phyloP scores from a whole-genome alignment of 2,888 invertebrate genomes.

The Hirudinaria manillensis region DNA sequence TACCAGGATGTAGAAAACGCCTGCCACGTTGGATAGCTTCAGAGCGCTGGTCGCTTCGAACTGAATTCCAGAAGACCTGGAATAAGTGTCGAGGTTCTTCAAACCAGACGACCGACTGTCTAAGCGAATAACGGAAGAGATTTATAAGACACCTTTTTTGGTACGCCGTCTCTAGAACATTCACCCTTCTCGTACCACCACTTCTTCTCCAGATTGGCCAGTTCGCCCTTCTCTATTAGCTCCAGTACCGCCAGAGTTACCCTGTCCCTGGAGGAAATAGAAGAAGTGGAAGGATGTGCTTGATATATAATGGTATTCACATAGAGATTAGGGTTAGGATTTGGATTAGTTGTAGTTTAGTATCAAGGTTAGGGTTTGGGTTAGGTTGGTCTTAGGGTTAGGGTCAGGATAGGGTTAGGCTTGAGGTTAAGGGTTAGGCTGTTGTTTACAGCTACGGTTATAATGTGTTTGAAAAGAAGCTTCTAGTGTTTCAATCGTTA shows the following conservation, averaged over 20 bases:
- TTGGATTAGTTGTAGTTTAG: too few relatives aligned
- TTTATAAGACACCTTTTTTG: slow-evolving; percentile 29
- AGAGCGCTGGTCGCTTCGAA: slow-evolving; percentile 59
- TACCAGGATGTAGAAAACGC: slow-evolving; percentile 95
- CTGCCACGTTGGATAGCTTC: slow-evolving; percentile 94
- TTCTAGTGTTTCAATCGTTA: too few relatives aligned
- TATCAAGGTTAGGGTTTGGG: too few relatives aligned
- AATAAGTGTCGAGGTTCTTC: not conserved
- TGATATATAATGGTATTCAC: too few relatives aligned
- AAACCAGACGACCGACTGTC: too few relatives aligned
- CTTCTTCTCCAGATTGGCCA: slow-evolving; percentile 81
- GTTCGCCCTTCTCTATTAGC: slow-evolving; percentile 81
- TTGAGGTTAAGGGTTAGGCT: too few relatives aligned
- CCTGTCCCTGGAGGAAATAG: slow-evolving; percentile 66
- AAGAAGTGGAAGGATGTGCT: not conserved
- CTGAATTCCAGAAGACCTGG: slow-evolving; percentile 16
- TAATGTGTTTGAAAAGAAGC: too few relatives aligned
- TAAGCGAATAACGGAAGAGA: not conserved
- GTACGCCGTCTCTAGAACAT: slow-evolving; percentile 35
- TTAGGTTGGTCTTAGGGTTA: too few relatives aligned
- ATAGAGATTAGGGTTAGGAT: too few relatives aligned
- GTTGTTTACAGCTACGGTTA: too few relatives aligned
- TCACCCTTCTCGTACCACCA: slow-evolving; percentile 81
- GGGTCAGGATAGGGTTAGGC: too few relatives aligned
- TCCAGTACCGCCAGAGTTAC: slow-evolving; percentile 85